Evolutionary conservation across 2,888 invertebrate species (phyloP).

Genomic region (Sinelater perroti): DNA sequence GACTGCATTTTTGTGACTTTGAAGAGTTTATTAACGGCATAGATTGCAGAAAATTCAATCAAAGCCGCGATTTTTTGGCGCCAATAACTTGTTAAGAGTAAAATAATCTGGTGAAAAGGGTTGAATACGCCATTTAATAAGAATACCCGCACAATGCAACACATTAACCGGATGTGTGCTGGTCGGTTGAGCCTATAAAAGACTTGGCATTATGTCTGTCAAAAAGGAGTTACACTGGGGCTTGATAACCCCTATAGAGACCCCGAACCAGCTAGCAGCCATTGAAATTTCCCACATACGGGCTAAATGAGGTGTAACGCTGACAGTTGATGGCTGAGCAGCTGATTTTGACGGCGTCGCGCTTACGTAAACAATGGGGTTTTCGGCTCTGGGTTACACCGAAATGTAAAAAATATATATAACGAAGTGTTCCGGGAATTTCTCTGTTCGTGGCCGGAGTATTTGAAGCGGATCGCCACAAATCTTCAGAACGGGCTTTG

Average conservation of each 20-base stretch:
- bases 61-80: slow-evolving; percentile 15
- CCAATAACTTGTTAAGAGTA: slow-evolving; percentile 14
- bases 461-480: slow-evolving; percentile 3
- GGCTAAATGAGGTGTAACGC: slow-evolving; percentile 41
- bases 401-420: slow-evolving; percentile 25
- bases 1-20: too few relatives aligned
- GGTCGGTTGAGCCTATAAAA: slow-evolving; percentile 19
- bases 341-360: slow-evolving; percentile 39
- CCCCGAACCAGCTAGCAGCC: slow-evolving; percentile 22
- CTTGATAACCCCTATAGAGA: slow-evolving; percentile 25
- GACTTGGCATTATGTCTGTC: slow-evolving; percentile 22
- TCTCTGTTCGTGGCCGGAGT: not conserved
- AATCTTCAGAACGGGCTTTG: not conserved
- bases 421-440: slow-evolving; percentile 24
- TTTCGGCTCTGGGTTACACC: slow-evolving; percentile 21
- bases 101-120: slow-evolving; percentile 17
- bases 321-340: slow-evolving; percentile 41
- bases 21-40: too few relatives aligned
- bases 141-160: slow-evolving; percentile 8
- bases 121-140: slow-evolving; percentile 15
- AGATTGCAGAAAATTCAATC: too few relatives aligned
- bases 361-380: slow-evolving; percentile 40
- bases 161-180: slow-evolving; percentile 14
- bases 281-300: slow-evolving; percentile 43
- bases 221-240: slow-evolving; percentile 22